A percentile compares a stretch with the other conserved stretches of the same genome.
These are phyloP conservation scores for Gymnoscelis rufifasciata DNA, from an alignment of 2,888 invertebrate species.

Conservation along the genomic window DNA sequence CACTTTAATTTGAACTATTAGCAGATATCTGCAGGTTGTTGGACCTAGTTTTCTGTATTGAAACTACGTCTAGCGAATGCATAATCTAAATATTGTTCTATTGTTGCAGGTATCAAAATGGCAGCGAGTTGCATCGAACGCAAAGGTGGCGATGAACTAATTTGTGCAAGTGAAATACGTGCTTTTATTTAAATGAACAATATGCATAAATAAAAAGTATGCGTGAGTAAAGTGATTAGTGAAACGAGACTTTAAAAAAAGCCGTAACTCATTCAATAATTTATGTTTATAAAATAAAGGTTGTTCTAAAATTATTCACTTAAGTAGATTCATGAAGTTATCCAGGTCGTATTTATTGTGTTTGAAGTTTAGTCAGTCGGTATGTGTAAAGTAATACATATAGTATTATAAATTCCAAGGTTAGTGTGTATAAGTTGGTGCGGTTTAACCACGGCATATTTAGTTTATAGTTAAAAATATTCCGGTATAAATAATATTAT, in stretches of 20 bases:
- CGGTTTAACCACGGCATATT: constrained; percentile 7
- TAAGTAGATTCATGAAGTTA: not conserved
- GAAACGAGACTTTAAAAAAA: constrained; percentile 49
- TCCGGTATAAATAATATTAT: constrained; percentile 19
- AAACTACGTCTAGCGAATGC: constrained; percentile 1
- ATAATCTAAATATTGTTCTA: constrained; percentile 20
- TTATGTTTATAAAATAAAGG: not conserved
- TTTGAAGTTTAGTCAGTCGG: not conserved
- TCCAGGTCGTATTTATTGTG: not conserved
- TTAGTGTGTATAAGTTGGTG: not conserved
- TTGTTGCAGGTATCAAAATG: constrained; percentile 56
- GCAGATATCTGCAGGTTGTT: no score
- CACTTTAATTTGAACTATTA: no score
- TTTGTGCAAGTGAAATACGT: constrained; percentile 28
- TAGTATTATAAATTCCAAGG: constrained; percentile 1
- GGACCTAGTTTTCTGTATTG: no score
- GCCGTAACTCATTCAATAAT: not conserved
- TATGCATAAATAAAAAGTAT: no score
- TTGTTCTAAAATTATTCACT: not conserved
- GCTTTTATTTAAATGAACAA: constrained; percentile 15
- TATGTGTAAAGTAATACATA: not conserved
- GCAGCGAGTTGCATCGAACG: not conserved
- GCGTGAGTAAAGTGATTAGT: constrained; percentile 16
- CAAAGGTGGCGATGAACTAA: not conserved
- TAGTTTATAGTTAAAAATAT: constrained; percentile 35